phyloP scores from a whole-genome alignment of 1,140 invertebrate species.

The Ceratosolen solmsi region DNA sequence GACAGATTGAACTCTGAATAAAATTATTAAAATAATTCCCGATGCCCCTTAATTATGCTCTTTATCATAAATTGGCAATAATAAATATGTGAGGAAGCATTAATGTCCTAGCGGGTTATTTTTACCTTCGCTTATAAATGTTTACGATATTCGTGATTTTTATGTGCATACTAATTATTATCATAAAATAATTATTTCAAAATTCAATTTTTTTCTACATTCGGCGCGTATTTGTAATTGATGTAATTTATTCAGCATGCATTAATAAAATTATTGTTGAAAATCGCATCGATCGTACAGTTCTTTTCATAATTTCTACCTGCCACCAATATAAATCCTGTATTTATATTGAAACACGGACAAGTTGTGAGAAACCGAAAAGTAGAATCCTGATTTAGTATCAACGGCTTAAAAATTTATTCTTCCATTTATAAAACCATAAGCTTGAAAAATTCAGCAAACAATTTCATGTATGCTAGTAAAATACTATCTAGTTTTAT shows the following conservation, averaged over 20 bases:
- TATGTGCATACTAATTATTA: slow-evolving; percentile 20
- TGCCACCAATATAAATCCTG: not conserved
- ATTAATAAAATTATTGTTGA: slow-evolving; percentile 15
- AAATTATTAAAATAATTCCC: not conserved
- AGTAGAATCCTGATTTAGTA: not conserved
- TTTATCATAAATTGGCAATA: not conserved
- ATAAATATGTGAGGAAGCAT: not conserved
- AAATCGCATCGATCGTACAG: not conserved
- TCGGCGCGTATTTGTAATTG: not conserved
- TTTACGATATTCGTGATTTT: not conserved
- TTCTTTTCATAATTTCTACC: not conserved
- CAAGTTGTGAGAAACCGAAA: not conserved
- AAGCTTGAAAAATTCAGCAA: not conserved
- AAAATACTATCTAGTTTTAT: slow-evolving; percentile 8
- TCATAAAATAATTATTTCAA: slow-evolving; percentile 7
- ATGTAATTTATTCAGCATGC: not conserved
- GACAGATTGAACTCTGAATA: not conserved
- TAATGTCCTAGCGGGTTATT: not conserved
- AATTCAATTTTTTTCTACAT: not conserved
- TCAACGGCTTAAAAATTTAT: not conserved
- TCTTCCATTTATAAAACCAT: not conserved
- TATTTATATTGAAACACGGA: not conserved
- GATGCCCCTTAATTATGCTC: not conserved
- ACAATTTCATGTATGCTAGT: not conserved
- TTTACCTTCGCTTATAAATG: not conserved